Evolutionary conservation across 2,113 vertebrate species (phyloP).

Genomic region (Dendrocopos noguchii): DNA sequence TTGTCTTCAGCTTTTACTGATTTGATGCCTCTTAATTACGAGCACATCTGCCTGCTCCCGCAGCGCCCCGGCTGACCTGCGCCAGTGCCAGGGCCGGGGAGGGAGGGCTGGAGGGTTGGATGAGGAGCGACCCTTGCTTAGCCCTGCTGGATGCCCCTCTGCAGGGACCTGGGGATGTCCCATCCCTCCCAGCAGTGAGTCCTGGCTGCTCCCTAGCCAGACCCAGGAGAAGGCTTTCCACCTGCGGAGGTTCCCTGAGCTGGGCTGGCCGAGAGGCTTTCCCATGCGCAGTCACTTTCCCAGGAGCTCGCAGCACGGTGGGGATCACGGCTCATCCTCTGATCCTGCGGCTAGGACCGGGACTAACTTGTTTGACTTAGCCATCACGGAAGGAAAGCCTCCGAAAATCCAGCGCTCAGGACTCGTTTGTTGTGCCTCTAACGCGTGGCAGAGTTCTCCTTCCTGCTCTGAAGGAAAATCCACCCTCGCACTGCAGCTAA

Average conservation of each 20-base stretch:
- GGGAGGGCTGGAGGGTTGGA: neutral
- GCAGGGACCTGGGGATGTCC: neutral
- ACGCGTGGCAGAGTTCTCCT: constrained; percentile 3
- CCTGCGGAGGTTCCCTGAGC: rapidly evolving
- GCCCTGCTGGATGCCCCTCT: rapidly evolving
- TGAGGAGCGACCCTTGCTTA: neutral
- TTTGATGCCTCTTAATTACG: neutral
- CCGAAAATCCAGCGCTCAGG: neutral
- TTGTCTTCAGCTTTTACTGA: constrained; percentile 42
- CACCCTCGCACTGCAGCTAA: neutral
- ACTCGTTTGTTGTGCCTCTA: neutral
- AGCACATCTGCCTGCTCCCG: neutral
- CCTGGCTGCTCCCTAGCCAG: rapidly evolving
- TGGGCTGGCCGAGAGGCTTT: neutral
- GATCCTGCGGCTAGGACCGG: rapidly evolving
- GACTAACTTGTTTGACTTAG: neutral
- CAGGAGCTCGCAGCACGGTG: rapidly evolving
- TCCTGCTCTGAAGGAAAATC: constrained; percentile 16
- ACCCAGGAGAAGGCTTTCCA: neutral
- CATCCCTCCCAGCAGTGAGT: neutral
- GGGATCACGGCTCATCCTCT: neutral
- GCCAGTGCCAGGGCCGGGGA: neutral
- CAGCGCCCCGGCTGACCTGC: neutral
- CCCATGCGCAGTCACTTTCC: rapidly evolving
- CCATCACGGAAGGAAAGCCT: neutral